These are phyloP conservation scores for Orbicella faveolata DNA, from an alignment of 64 coral and sea anemone species.

Conservation along the genomic window DNA sequence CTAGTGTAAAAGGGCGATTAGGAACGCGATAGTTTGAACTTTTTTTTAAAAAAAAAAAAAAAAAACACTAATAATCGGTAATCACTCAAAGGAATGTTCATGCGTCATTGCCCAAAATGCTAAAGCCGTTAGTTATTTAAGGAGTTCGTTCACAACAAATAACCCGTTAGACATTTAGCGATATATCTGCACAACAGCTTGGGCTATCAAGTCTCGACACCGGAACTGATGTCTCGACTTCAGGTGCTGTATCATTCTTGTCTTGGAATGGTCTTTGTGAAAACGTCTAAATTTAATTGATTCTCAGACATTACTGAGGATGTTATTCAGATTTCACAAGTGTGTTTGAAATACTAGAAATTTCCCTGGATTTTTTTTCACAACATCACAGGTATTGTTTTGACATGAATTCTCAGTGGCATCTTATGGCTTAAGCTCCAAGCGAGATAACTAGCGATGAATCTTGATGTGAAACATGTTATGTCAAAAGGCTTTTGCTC, in stretches of 20 bases:
- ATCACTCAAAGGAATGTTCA: too few species aligned
- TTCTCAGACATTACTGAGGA: not conserved
- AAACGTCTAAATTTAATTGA: not conserved
- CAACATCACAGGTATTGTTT: too few species aligned
- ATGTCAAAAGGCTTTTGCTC: too few species aligned
- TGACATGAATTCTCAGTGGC: too few species aligned
- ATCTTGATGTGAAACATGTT: too few species aligned
- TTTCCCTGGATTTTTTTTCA: too few species aligned
- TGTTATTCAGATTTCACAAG: not conserved
- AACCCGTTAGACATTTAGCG: not conserved
- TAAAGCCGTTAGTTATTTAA: not conserved
- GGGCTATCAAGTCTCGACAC: not conserved
- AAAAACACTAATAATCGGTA: too few species aligned
- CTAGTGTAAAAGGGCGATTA: too few species aligned
- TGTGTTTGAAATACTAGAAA: not conserved
- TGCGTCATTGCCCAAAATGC: not conserved
- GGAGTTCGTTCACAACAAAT: not conserved
- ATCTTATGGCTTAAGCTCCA: too few species aligned
- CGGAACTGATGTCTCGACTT: slow-evolving; percentile 2
- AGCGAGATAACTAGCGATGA: too few species aligned
- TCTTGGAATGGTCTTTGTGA: not conserved
- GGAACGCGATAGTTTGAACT: too few species aligned
- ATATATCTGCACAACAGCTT: not conserved
- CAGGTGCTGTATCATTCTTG: not conserved
- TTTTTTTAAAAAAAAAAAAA: too few species aligned